These are phyloP conservation scores for Crossocerus cetratus DNA, from an alignment of 2,888 invertebrate genomes.

Conservation along the genomic window DNA sequence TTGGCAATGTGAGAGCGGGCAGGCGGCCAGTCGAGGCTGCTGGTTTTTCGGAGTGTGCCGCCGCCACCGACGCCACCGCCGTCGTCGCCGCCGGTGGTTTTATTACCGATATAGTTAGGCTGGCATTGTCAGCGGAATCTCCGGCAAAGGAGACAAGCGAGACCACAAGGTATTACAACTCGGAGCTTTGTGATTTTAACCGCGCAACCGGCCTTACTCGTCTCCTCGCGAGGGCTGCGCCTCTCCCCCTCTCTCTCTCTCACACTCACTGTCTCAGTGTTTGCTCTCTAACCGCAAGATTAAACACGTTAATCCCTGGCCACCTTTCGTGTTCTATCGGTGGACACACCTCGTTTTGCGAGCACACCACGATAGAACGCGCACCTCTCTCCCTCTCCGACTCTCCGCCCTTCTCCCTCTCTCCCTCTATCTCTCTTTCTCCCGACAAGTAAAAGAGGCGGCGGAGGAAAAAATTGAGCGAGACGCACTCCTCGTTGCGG, in stretches of 20 bases:
- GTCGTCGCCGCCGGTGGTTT: background rate
- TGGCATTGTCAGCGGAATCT: slow-evolving; percentile 10
- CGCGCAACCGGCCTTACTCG: slow-evolving; percentile 42
- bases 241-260: slow-evolving; percentile 30
- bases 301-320: slow-evolving; percentile 64
- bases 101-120: slow-evolving; percentile 1
- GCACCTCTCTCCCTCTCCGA: slow-evolving; percentile 17
- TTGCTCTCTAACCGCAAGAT: slow-evolving; percentile 67
- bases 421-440: too few species aligned
- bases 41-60: too few species aligned
- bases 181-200: slow-evolving; percentile 49
- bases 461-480: slow-evolving; percentile 12
- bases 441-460: slow-evolving; percentile 6
- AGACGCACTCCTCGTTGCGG: slow-evolving; percentile 9
- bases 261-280: slow-evolving; percentile 44
- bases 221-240: slow-evolving; percentile 30
- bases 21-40: too few species aligned
- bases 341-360: slow-evolving; percentile 36
- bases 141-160: slow-evolving; percentile 34
- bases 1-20: too few species aligned
- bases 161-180: slow-evolving; percentile 50
- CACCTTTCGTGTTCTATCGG: slow-evolving; percentile 44
- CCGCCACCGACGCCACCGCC: background rate
- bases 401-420: too few species aligned
- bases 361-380: slow-evolving; percentile 34